Evolutionary conservation across 1,140 invertebrate species (phyloP), one percentile per base, ranked within the genome.

Genomic region (Eueides isabella): DNA sequence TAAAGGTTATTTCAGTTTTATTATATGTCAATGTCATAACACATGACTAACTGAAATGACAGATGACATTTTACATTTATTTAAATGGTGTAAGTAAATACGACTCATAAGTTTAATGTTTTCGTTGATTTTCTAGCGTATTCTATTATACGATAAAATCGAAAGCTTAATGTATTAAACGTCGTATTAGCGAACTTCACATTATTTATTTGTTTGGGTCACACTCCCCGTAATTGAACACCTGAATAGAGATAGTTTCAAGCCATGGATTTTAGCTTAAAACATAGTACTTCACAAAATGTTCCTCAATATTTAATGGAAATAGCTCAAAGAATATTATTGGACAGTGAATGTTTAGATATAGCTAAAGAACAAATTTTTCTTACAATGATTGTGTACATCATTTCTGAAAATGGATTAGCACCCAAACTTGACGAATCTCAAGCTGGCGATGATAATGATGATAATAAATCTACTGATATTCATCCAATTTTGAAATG

Each of bases 351-450:
- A 62, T 69, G 71, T n/a, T 70, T 29, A 55, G 86, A 92, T 33
- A 68, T 76, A 16, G 64, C 76, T 5, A 84, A 91, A 81, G 85
- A 86, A 70, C 88, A 92, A 72, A 67, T 88, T 55, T 81, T 92
- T 44, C 85, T 86, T 73, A 69, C 86, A 70, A 65, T 88, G 44
- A 81, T 91, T 67, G 67, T 86, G 29, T 75, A 86, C 68, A 74
- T 90, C 35, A 83, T 90, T 83, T 71, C 84, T 26, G 89, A 92
- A 81, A 88, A 92, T 81, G 85, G 82, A 12, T 91, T 92, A 77
- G 16, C 77, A 30, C 80, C 83, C 11, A 44, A 84, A 35, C 44
- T 77, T 28, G 70, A 76, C 33, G 75, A 86, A 11, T 73, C 68
- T 48, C 9, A 77, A 23, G 72, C 83, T 30, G n/a, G n/a, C n/a